Base-by-base conservation (phyloP, 2,797 vertebrate genomes). In the Falco novaeseelandiae region DNA sequence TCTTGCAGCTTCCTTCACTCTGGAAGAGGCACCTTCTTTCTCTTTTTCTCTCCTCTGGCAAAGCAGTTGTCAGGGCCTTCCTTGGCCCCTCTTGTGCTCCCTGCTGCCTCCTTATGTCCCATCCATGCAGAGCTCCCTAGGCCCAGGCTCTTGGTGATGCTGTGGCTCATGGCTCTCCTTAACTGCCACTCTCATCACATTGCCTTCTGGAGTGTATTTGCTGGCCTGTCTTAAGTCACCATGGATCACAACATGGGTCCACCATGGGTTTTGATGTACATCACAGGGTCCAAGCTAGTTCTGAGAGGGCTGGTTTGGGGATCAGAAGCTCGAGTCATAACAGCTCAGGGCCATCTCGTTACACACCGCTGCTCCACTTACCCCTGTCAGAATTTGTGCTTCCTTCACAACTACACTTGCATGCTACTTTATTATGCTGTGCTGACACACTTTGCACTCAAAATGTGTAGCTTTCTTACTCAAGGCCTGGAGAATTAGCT, bases 41-140 rank as follows among this genome's bases (percentile, higher is more conserved):
- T 83, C 25, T 63, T 83, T 61, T 69, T 52, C 13, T 66, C 14
- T 86, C 49, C 59, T 54, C 38, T 29, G 46, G 9, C 25, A 84
- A 66, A 67, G 14, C 0, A 1, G 29, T 74, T 42, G 14, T 58
- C 0, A 0, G 3, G 27, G 61, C 17, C 14, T 78, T 83, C 10
- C 55, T 59, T 2, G 4, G 21, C 40, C 57, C 36, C 14, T 73
- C 15, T 19, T 70, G 8, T 65, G 19, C 51, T 88, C 6, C 3
- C 36, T 54, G 25, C 19, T 65, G 36, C 32, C 14, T 81, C 34
- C 1, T 4, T 54, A 20, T 10, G 8, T 74, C 26, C 12, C 6
- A 74, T 3, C 29, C 4, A 10, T 2, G 2, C 19, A 59, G 30
- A 61, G 15, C 4, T 26, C 15, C 13, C 8, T 14, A 29, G 12